Evolutionary conservation across 2,888 invertebrate genomes (phyloP).

Genomic region (Argyresthia albistria): DNA sequence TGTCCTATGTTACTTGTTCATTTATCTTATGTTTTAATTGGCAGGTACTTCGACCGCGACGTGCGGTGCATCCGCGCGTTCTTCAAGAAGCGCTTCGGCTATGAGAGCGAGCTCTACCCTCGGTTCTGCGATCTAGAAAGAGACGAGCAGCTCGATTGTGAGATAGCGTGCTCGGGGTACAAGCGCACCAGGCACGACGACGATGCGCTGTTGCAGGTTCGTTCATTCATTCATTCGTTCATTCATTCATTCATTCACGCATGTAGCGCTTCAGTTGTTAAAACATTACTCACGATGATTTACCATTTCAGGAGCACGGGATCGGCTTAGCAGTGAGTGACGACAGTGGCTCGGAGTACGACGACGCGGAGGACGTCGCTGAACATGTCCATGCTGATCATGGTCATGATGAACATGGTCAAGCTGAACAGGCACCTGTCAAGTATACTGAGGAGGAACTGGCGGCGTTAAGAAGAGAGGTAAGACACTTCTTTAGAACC

Average conservation of each 20-base stretch:
- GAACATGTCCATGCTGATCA: conserved; percentile 12
- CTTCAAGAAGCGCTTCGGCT: conserved; percentile 91
- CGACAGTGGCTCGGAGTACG: conserved; percentile 28
- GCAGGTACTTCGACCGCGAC: conserved; percentile 93
- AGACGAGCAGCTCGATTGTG: conserved; percentile 87
- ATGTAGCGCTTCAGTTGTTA: conserved; percentile 88
- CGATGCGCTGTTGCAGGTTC: conserved; percentile 75
- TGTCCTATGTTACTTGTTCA: not conserved
- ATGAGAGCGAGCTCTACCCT: conserved; percentile 87
- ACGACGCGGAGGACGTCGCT: conserved; percentile 33
- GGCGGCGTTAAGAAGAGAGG: conserved; percentile 42
- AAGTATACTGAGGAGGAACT: conserved; percentile 60
- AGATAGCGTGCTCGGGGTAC: conserved; percentile 93
- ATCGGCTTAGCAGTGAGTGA: conserved; percentile 48
- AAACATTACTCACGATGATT: too few relatives aligned
- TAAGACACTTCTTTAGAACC: conserved; percentile 12
- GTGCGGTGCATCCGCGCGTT: conserved; percentile 93
- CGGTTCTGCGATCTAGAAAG: conserved; percentile 83
- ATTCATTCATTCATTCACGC: conserved; percentile 95
- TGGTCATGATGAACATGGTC: conserved; percentile 22
- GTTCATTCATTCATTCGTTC: conserved; percentile 85
- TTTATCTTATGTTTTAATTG: not conserved
- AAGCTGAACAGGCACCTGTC: conserved; percentile 24
- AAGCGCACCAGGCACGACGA: conserved; percentile 90
- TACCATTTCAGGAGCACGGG: conserved; percentile 46